A percentile compares a stretch with the other conserved stretches of the same genome.
Conservation (phyloP, 2,797 vertebrate genomes). For the Tapera naevia region DNA sequence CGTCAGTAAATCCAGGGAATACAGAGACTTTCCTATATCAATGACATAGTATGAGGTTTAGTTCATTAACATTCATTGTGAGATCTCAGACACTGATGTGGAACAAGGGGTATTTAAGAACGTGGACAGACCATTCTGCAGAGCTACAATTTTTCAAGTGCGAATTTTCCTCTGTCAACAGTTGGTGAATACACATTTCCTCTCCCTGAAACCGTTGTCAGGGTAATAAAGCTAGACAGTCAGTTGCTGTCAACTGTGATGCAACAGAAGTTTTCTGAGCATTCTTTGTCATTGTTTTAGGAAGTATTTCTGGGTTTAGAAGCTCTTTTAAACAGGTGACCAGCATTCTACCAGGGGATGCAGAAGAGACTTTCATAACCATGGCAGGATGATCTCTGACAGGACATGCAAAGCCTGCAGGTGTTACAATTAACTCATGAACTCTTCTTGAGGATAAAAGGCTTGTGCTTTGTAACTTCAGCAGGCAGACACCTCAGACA, state of each 20-base stretch:
- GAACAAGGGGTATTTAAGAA: neutral
- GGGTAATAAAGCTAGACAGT: neutral
- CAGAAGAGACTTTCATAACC: neutral
- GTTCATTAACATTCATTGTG: neutral
- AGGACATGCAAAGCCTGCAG: neutral
- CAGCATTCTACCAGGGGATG: neutral
- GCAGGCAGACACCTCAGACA: neutral
- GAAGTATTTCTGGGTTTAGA: neutral
- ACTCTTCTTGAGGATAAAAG: neutral
- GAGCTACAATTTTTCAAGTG: neutral
- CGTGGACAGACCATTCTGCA: neutral
- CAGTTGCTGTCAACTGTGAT: neutral
- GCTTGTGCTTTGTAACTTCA: neutral
- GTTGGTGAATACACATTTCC: neutral
- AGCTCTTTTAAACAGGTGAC: neutral
- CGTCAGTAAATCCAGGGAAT: rapidly evolving
- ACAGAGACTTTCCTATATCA: rapidly evolving
- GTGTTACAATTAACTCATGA: neutral
- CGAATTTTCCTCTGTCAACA: neutral
- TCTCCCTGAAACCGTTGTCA: neutral
- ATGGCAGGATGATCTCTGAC: neutral
- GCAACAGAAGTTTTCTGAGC: neutral
- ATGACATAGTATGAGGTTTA: neutral
- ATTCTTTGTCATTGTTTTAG: neutral
- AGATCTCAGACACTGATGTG: neutral